These are phyloP conservation scores for Aspidoscelis tigris DNA, from an alignment of 2,113 vertebrate species.

Conservation along the genomic window DNA sequence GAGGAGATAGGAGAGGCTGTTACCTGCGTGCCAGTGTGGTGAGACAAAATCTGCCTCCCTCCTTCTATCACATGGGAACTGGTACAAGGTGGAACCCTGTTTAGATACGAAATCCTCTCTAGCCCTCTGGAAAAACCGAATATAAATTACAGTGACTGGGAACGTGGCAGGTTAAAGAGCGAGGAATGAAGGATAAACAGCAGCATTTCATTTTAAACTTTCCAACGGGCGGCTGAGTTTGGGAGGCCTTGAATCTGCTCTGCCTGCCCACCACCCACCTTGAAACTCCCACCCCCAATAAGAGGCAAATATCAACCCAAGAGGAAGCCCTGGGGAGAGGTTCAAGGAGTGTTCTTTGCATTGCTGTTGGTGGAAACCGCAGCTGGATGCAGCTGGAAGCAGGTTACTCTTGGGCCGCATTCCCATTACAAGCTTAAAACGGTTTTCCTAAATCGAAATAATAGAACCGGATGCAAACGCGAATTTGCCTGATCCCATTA, in stretches of 20 bases:
- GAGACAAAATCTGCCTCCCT: slow-evolving; percentile 49
- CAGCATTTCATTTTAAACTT: not conserved
- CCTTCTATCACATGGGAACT: slow-evolving; percentile 54
- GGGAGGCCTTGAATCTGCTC: not conserved
- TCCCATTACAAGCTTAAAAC: no score
- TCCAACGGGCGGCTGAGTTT: not conserved
- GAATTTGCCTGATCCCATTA: no score
- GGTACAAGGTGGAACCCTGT: slow-evolving; percentile 66
- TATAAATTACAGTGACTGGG: not conserved
- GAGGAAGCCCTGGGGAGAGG: no score
- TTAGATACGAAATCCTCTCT: slow-evolving; percentile 39
- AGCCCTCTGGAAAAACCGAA: slow-evolving; percentile 30
- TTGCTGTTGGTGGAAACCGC: not conserved
- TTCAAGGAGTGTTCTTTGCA: not conserved
- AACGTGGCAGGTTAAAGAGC: slow-evolving; percentile 3
- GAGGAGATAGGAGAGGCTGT: slow-evolving; percentile 46
- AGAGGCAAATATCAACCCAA: no score
- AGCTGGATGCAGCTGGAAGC: no score
- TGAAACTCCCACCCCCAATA: not conserved
- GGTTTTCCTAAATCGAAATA: no score
- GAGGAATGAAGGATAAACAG: not conserved
- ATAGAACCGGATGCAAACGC: no score
- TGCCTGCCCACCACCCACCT: not conserved
- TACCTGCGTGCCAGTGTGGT: slow-evolving; percentile 55
- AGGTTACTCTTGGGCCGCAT: not conserved